Evolutionary conservation across 2,888 invertebrate species (phyloP), one percentile per base, ranked within the genome.

Genomic region (Machimus atricapillus): DNA sequence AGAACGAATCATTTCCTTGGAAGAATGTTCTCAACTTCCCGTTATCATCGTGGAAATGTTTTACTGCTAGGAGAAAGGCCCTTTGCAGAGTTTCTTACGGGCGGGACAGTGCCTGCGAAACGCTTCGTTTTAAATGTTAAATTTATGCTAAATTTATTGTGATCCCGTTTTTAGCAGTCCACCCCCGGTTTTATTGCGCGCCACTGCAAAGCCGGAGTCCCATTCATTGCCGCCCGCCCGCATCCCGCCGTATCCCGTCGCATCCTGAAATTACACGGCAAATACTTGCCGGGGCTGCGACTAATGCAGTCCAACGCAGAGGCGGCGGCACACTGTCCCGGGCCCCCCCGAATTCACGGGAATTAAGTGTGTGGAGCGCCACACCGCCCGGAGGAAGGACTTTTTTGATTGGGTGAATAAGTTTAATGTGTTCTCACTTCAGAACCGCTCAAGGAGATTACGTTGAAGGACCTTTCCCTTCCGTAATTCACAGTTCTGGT

Each of bases 101-200:
- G 52, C n/a, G 12, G 40, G 79, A 27, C 56, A 34, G 31, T 81
- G 79, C 9, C 81, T 52, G 81, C 6, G 87, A 52, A 77, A 19
- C 79, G 77, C 82, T 86, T 79, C 77, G n/a, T 58, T 86, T 82
- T 83, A 78, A 87, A 87, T 87, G 87, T 87, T 82, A 83, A 87
- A 86, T 87, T 87, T 87, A 87, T 87, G 87, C 83, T 82, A 87
- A 87, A 87, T 87, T 87, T 87, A 87, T 87, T 87, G 83, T 87
- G 83, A 86, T 87, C 86, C 87, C 19, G 77, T 83, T 87, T 87
- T 87, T 87, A 87, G 76, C 85, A 85, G 81, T 81, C 82, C 85
- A 31, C 74, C 85, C 58, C 85, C 58, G 58, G 76, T 74, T 78
- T 77, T 81, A 78, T 81, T 86, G 86, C 79, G 40, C 43, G 52